Conservation (phyloP, 2,797 vertebrate species). For the Setipinna tenuifilis region DNA sequence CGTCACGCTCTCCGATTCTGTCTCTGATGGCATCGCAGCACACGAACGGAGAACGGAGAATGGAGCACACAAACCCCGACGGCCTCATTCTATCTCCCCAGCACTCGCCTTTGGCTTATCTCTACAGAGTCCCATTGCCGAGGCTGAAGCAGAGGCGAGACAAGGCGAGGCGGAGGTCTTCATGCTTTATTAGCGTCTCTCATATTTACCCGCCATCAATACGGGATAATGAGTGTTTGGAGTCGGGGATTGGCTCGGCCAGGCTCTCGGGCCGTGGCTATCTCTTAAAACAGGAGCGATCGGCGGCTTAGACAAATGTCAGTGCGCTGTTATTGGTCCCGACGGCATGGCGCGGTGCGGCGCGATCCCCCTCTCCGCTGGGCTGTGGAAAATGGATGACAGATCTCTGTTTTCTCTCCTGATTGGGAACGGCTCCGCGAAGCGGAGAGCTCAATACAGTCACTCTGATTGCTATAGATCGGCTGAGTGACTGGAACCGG, state of each 20-base stretch:
- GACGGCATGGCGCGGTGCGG: background rate
- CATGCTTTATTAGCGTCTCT: slow-evolving; percentile 19
- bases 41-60: too few species aligned
- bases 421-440: slow-evolving; percentile 69
- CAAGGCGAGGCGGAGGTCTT: background rate
- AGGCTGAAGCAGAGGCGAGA: background rate
- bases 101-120: background rate
- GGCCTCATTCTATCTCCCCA: background rate
- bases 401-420: slow-evolving; percentile 70
- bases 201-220: slow-evolving; percentile 13
- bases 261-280: too few species aligned
- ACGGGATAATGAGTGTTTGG: slow-evolving; percentile 8
- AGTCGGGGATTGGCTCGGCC: background rate
- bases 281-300: slow-evolving; percentile 33
- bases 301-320: slow-evolving; percentile 29
- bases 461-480: slow-evolving; percentile 78
- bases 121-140: background rate
- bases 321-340: slow-evolving; percentile 43
- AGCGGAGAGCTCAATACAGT: slow-evolving; percentile 70
- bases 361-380: slow-evolving; percentile 45
- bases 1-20: background rate
- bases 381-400: slow-evolving; percentile 67
- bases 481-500: slow-evolving; percentile 63
- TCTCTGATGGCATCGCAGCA: background rate
- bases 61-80: background rate